Percentiles rank a stretch among this genome's conserved stretches.
phyloP scores from a whole-genome alignment of 1,140 invertebrate genomes.

The Tribolium madens region DNA sequence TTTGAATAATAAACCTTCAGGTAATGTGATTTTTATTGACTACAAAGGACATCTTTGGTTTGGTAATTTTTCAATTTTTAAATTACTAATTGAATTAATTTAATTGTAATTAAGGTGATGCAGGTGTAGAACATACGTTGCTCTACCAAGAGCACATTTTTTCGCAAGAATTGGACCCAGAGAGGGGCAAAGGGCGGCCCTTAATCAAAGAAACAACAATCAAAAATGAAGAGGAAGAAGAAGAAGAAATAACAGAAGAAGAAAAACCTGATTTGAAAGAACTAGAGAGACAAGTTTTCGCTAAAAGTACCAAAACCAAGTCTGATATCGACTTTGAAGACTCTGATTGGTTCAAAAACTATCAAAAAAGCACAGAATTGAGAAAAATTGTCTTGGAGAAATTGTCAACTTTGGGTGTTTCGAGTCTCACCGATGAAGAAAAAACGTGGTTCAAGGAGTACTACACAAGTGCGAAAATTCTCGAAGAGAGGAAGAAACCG shows the following conservation, averaged over 20 bases:
- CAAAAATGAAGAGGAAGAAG: not conserved
- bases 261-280: constrained; percentile 21
- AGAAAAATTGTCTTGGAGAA: constrained; percentile 47
- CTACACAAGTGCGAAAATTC: constrained; percentile 17
- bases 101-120: not conserved
- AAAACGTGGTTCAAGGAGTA: constrained; percentile 50
- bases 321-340: constrained; percentile 50
- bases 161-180: not conserved
- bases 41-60: constrained; percentile 56
- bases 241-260: not conserved
- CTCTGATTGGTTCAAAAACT: constrained; percentile 57
- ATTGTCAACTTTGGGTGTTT: constrained; percentile 4
- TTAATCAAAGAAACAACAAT: not conserved
- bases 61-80: constrained; percentile 43
- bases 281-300: constrained; percentile 37
- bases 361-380: constrained; percentile 50
- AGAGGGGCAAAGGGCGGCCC: constrained; percentile 20
- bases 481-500: constrained; percentile 15
- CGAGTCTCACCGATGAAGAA: constrained; percentile 41
- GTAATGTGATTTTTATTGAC: constrained; percentile 57
- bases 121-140: constrained; percentile 3
- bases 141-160: constrained; percentile 39
- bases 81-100: not conserved
- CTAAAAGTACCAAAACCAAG: constrained; percentile 9
- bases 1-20: constrained; percentile 57